Conservation (phyloP, 2,888 invertebrate genomes). For the Lissocephala sabroskyi region DNA sequence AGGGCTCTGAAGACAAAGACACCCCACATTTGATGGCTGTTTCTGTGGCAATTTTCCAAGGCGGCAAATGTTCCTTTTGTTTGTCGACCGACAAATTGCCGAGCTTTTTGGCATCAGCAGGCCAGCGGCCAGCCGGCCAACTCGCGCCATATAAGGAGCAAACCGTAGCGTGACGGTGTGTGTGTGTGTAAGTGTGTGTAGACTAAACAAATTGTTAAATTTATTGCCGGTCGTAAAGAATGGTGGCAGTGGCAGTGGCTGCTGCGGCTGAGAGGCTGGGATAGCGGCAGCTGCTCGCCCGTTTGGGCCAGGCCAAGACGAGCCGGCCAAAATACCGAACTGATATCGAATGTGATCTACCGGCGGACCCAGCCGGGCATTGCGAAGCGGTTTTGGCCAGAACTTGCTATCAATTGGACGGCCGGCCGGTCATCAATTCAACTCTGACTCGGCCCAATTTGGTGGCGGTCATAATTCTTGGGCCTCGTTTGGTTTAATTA, state of each 20-base stretch:
- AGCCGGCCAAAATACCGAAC: too few relatives aligned
- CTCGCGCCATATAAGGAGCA: conserved; percentile 50
- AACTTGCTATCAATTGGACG: background rate
- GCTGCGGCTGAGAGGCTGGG: background rate
- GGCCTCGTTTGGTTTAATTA: conserved; percentile 46
- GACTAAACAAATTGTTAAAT: conserved; percentile 69
- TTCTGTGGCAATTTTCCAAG: too few relatives aligned
- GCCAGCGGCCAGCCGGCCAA: conserved; percentile 29
- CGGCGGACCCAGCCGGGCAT: too few relatives aligned
- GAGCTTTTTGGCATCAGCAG: conserved; percentile 58
- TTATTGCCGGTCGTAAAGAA: conserved; percentile 68
- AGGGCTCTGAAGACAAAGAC: too few relatives aligned
- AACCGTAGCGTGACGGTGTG: conserved; percentile 49
- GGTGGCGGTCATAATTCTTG: conserved; percentile 15
- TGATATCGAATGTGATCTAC: too few relatives aligned
- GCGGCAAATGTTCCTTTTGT: too few relatives aligned
- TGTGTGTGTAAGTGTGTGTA: conserved; percentile 31
- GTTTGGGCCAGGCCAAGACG: too few relatives aligned
- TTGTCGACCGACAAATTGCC: conserved; percentile 60
- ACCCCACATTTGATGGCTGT: too few relatives aligned
- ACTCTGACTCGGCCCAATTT: conserved; percentile 36
- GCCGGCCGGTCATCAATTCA: background rate
- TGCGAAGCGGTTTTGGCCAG: background rate
- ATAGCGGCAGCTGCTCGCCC: too few relatives aligned
- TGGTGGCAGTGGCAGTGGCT: conserved; percentile 44